A percentile compares a stretch with the other conserved stretches of the same genome.
phyloP scores from a whole-genome alignment of 2,888 invertebrate genomes.

The Orthosia cruda region DNA sequence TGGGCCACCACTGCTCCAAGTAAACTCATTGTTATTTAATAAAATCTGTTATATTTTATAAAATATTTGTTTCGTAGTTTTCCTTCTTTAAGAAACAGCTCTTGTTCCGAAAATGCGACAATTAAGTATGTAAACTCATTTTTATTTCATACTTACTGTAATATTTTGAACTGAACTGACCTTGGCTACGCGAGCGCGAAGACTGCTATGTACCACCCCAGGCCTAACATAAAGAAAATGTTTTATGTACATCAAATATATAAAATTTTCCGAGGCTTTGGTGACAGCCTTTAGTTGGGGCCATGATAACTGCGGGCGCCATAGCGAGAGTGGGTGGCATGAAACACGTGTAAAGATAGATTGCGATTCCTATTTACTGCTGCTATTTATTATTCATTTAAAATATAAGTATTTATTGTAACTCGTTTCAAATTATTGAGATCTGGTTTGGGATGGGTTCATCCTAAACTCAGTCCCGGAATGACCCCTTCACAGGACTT shows the following conservation, averaged over 20 bases:
- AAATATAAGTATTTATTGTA: too few relatives aligned
- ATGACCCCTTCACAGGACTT: too few relatives aligned
- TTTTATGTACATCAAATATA: constrained; percentile 57
- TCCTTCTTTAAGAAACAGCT: too few relatives aligned
- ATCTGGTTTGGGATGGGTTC: too few relatives aligned
- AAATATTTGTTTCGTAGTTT: constrained; percentile 41
- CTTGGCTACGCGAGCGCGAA: neutral
- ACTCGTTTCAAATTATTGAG: too few relatives aligned
- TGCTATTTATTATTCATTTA: neutral
- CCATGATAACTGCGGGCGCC: neutral
- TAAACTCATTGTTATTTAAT: too few relatives aligned
- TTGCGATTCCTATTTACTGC: neutral
- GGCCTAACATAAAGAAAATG: constrained; percentile 46
- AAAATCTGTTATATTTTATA: constrained; percentile 6
- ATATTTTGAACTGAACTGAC: neutral
- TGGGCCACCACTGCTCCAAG: too few relatives aligned
- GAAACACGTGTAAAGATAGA: neutral
- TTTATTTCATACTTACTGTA: neutral
- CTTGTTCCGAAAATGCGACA: too few relatives aligned
- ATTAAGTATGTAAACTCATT: neutral
- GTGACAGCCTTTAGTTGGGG: constrained; percentile 31
- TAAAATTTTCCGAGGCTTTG: constrained; percentile 43
- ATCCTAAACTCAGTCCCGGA: too few relatives aligned
- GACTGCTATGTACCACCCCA: constrained; percentile 19
- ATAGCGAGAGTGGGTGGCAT: neutral